A percentile compares a stretch with the other conserved stretches of the same genome.
Conservation (phyloP, 2,888 invertebrate species). For the Odontothrips loti region DNA sequence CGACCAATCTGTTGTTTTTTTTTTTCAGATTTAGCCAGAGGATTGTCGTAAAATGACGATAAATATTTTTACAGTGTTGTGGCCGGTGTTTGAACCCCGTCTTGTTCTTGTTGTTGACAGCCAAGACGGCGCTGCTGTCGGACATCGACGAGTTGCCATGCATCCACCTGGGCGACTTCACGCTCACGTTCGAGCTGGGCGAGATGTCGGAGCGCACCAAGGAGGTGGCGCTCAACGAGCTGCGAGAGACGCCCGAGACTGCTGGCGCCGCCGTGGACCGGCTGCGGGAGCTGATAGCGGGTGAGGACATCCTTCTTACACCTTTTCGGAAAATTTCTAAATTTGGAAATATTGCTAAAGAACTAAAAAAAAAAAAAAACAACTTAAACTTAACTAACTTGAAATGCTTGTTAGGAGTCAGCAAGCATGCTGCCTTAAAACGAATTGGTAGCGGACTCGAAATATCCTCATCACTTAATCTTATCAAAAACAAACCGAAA, state of each 20-base stretch:
- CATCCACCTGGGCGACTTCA: conserved; percentile 12
- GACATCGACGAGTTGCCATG: conserved; percentile 24
- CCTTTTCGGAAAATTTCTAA: no score
- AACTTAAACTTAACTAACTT: no score
- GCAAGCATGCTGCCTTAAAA: no score
- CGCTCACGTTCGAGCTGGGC: not conserved
- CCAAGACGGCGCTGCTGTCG: conserved; percentile 20
- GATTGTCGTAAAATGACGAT: no score
- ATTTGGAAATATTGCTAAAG: not conserved
- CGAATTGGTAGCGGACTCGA: no score
- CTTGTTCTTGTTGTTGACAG: conserved; percentile 26
- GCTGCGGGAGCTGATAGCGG: conserved; percentile 56
- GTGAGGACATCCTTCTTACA: conserved; percentile 47
- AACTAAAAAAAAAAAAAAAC: not conserved
- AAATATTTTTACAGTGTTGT: no score
- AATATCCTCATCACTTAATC: no score
- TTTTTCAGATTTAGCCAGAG: no score
- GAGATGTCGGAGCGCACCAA: conserved; percentile 35
- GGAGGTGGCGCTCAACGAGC: conserved; percentile 62
- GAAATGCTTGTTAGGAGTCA: no score
- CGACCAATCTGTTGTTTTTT: no score
- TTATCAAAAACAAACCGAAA: no score
- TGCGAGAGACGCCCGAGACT: conserved; percentile 67
- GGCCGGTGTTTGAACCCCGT: not conserved
- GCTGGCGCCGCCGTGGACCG: conserved; percentile 57